phyloP scores from a whole-genome alignment of 2,113 vertebrate genomes.

The Meles meles region DNA sequence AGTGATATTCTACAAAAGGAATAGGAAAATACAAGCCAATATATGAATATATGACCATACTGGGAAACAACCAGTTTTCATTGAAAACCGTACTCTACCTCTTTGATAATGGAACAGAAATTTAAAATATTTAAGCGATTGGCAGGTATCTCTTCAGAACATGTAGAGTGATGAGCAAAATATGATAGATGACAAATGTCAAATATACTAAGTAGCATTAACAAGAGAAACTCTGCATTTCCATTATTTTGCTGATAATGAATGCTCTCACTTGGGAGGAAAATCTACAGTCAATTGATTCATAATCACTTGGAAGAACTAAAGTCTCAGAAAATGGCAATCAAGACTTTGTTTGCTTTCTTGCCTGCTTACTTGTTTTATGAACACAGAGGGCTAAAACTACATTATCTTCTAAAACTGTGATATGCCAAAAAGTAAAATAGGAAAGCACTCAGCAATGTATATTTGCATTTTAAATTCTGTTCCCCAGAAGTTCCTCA shows the following conservation, averaged over 20 bases:
- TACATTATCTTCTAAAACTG: neutral
- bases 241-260: neutral
- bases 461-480: neutral
- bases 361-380: neutral
- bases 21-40: neutral
- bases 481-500: neutral
- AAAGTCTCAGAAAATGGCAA: neutral
- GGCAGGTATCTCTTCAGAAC: neutral
- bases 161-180: neutral
- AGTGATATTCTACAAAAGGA: neutral
- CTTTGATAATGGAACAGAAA: neutral
- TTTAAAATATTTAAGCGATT: neutral
- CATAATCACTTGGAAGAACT: neutral
- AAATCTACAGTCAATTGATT: neutral
- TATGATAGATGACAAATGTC: neutral
- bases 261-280: neutral
- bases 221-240: neutral
- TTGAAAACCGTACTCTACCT: neutral
- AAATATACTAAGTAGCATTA: neutral
- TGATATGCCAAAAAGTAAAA: neutral
- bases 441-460: neutral
- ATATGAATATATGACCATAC: neutral
- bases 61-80: neutral
- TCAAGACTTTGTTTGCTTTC: neutral
- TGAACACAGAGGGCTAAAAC: neutral